A percentile compares a stretch with the other conserved stretches of the same genome.
phyloP scores from a whole-genome alignment of 2,113 vertebrate genomes.

The Micromys minutus region DNA sequence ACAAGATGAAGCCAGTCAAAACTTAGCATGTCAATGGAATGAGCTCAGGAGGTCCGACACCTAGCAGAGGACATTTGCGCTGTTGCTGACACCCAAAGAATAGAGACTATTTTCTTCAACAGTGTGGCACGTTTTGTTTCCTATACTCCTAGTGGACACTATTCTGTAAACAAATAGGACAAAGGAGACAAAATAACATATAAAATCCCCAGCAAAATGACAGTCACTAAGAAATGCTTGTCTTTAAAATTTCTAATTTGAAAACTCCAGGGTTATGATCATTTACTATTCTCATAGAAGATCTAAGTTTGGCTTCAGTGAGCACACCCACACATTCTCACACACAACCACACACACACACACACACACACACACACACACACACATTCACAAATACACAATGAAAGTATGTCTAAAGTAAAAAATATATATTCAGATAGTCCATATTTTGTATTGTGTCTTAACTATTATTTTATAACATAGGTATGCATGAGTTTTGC shows the following conservation, averaged over 20 bases:
- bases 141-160: background rate
- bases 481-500: slow-evolving; percentile 11
- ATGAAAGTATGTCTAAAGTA: background rate
- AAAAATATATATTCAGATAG: background rate
- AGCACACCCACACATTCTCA: background rate
- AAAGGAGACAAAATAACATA: background rate
- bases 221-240: background rate
- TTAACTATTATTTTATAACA: slow-evolving; percentile 50
- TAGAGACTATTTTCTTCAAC: background rate
- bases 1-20: background rate
- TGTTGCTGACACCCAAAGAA: background rate
- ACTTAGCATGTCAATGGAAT: background rate
- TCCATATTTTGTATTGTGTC: background rate
- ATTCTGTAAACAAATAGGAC: too few relatives aligned
- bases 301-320: background rate
- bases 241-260: slow-evolving; percentile 4
- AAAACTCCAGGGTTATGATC: background rate
- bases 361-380: too few relatives aligned
- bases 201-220: background rate
- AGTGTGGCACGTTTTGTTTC: background rate
- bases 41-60: background rate
- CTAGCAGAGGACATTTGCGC: background rate
- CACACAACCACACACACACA: background rate
- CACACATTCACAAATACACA: background rate
- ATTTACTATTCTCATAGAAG: background rate